Percentiles rank a stretch among this genome's conserved stretches.
Conservation (phyloP, 2,888 invertebrate genomes). For the Biston stratarius region DNA sequence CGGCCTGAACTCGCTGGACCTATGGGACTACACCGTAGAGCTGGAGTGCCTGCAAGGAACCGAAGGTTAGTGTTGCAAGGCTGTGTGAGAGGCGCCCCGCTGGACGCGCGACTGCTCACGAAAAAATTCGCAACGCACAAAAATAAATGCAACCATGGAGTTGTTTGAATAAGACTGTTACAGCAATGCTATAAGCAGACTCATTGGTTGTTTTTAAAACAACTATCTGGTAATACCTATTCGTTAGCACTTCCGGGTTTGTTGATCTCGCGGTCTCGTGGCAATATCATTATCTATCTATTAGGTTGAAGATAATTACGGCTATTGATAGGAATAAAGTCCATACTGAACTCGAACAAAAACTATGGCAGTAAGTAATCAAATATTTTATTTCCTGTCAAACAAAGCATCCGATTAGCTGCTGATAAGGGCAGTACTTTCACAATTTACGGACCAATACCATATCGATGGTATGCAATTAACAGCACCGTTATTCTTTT, state of each 20-base stretch:
- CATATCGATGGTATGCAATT: slow-evolving; percentile 22
- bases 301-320: slow-evolving; percentile 11
- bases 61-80: slow-evolving; percentile 88
- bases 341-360: slow-evolving; percentile 2
- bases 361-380: not conserved
- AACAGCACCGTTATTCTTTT: slow-evolving; percentile 28
- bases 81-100: slow-evolving; percentile 63
- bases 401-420: slow-evolving; percentile 24
- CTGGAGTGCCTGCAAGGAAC: slow-evolving; percentile 92
- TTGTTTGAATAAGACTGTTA: slow-evolving; percentile 57
- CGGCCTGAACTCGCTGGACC: slow-evolving; percentile 90
- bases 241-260: slow-evolving; percentile 32
- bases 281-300: slow-evolving; percentile 21
- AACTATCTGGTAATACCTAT: not conserved
- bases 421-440: slow-evolving; percentile 21
- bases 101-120: slow-evolving; percentile 38
- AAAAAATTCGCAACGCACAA: slow-evolving; percentile 61
- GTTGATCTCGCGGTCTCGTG: slow-evolving; percentile 18
- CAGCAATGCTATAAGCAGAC: slow-evolving; percentile 50
- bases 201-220: not conserved
- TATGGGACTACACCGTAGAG: slow-evolving; percentile 95
- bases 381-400: slow-evolving; percentile 1
- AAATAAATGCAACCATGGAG: slow-evolving; percentile 57
- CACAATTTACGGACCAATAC: slow-evolving; percentile 20
- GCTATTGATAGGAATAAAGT: slow-evolving; percentile 18